Percentiles rank a stretch among this genome's conserved stretches.
Conservation (phyloP, 1,140 invertebrate genomes). For the Glossosoma conforme region DNA sequence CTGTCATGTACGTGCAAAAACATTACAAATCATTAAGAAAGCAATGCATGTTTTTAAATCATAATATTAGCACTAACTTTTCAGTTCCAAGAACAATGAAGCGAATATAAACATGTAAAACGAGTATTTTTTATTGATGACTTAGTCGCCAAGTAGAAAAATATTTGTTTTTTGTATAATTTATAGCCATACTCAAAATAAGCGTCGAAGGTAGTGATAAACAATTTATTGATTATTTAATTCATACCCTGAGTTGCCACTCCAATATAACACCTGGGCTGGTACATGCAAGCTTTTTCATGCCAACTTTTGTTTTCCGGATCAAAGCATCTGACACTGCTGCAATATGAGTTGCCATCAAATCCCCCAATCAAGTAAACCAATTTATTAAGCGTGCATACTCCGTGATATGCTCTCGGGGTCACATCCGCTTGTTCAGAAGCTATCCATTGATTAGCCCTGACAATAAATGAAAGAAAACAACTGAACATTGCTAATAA, state of each 20-base stretch:
- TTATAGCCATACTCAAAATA: neutral
- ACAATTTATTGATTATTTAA: neutral
- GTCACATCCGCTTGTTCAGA: slow-evolving; percentile 50
- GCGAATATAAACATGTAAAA: too few species aligned
- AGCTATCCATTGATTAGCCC: slow-evolving; percentile 62
- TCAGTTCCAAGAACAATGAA: too few species aligned
- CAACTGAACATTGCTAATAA: neutral
- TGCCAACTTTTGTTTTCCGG: slow-evolving; percentile 60
- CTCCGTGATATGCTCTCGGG: slow-evolving; percentile 70
- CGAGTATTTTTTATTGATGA: neutral
- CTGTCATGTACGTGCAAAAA: too few species aligned
- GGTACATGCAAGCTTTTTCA: slow-evolving; percentile 70
- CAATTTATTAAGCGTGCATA: slow-evolving; percentile 60
- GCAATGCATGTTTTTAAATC: too few species aligned
- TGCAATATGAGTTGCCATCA: slow-evolving; percentile 69
- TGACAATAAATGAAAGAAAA: slow-evolving; percentile 46
- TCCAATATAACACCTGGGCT: slow-evolving; percentile 70
- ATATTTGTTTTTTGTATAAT: slow-evolving; percentile 4
- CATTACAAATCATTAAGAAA: too few species aligned
- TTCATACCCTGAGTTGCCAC: slow-evolving; percentile 58
- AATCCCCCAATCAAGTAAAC: slow-evolving; percentile 77
- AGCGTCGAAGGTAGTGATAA: neutral
- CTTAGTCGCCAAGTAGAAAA: neutral
- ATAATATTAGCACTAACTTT: too few species aligned
- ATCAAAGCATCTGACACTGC: slow-evolving; percentile 64